A percentile compares a stretch with the other conserved stretches of the same genome.
Evolutionary conservation across 2,888 invertebrate species (phyloP).

Genomic region (Mimumesa dahlbomi): DNA sequence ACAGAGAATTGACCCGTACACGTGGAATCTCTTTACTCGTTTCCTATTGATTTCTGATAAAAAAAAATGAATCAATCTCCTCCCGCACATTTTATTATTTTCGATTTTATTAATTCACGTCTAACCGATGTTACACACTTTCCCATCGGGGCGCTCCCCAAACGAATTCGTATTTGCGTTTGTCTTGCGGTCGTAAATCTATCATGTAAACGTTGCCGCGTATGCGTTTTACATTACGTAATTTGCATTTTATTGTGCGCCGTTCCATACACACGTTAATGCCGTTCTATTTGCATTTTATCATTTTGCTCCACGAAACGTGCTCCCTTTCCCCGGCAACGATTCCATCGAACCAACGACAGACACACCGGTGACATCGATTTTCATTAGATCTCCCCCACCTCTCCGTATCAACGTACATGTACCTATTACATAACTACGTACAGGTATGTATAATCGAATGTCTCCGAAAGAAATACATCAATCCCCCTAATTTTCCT

Average conservation of each 20-base stretch:
- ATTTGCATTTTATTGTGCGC: neutral
- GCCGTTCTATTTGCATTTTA: neutral
- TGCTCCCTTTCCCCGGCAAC: too few relatives aligned
- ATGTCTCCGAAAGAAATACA: too few relatives aligned
- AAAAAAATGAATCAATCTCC: too few relatives aligned
- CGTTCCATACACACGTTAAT: slow-evolving; percentile 6
- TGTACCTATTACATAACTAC: too few relatives aligned
- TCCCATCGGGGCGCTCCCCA: neutral
- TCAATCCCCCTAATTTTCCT: too few relatives aligned
- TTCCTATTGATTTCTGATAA: neutral
- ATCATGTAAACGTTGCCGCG: neutral
- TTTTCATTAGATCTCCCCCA: too few relatives aligned
- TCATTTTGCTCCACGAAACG: neutral
- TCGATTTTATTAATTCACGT: neutral
- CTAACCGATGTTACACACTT: neutral
- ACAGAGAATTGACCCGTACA: slow-evolving; percentile 54
- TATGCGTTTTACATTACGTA: neutral
- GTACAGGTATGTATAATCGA: too few relatives aligned
- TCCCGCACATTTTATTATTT: too few relatives aligned
- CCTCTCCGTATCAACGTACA: too few relatives aligned
- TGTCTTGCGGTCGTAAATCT: neutral
- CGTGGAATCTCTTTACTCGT: neutral
- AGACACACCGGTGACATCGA: too few relatives aligned
- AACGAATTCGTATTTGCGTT: neutral
- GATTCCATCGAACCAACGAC: too few relatives aligned